phyloP scores from a whole-genome alignment of 2,888 invertebrate species.

The Nysson spinosus region DNA sequence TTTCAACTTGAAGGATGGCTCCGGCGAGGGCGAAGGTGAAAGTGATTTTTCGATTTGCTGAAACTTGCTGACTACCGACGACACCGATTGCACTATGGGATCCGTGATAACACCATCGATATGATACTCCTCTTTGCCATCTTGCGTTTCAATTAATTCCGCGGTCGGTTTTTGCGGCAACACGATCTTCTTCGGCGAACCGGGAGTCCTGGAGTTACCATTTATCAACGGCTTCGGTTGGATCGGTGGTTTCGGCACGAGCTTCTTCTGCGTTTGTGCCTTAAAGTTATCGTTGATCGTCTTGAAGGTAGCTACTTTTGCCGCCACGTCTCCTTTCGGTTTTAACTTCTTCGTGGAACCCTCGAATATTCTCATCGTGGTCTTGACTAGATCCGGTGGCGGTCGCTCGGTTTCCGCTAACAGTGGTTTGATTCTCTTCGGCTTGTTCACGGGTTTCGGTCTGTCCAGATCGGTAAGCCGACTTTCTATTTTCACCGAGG shows the following conservation, averaged over 20 bases:
- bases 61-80: constrained; percentile 75
- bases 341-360: constrained; percentile 76
- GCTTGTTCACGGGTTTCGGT: constrained; percentile 78
- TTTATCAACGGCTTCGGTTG: constrained; percentile 78
- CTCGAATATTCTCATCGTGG: constrained; percentile 91
- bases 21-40: constrained; percentile 71
- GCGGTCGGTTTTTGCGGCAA: constrained; percentile 61
- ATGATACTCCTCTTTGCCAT: constrained; percentile 57
- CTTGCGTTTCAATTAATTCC: constrained; percentile 65
- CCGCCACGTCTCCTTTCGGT: constrained; percentile 80
- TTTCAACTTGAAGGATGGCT: constrained; percentile 69
- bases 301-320: constrained; percentile 82
- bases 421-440: constrained; percentile 82
- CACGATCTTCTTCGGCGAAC: constrained; percentile 71
- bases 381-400: constrained; percentile 92
- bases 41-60: constrained; percentile 72
- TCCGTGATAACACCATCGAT: constrained; percentile 72
- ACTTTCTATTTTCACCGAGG: constrained; percentile 71
- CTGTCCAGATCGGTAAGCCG: constrained; percentile 74
- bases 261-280: constrained; percentile 75
- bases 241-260: constrained; percentile 78
- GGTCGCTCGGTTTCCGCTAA: constrained; percentile 89
- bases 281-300: constrained; percentile 81
- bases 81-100: constrained; percentile 72
- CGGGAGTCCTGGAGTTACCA: constrained; percentile 65